A percentile compares a stretch with the other conserved stretches of the same genome.
Conservation (phyloP, 1,140 invertebrate genomes). For the Riptortus pedestris region DNA sequence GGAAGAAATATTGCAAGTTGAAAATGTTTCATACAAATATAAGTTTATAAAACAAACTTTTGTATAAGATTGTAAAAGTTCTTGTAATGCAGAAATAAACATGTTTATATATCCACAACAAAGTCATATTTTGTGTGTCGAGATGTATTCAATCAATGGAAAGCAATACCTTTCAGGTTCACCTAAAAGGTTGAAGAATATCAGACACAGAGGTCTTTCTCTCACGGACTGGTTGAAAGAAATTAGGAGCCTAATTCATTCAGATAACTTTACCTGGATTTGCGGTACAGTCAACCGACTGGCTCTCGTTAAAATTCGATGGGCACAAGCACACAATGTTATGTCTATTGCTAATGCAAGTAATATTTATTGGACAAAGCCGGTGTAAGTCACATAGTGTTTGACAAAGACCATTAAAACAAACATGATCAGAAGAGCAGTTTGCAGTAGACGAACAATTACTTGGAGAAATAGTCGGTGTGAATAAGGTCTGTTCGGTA, state of each 20-base stretch:
- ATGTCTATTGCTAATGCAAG: conserved; percentile 42
- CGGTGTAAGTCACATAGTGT: conserved; percentile 44
- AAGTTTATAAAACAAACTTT: too few relatives aligned
- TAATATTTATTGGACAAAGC: conserved; percentile 34
- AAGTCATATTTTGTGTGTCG: conserved; percentile 18
- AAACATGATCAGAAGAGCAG: conserved; percentile 43
- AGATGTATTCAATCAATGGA: conserved; percentile 17
- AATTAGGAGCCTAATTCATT: neutral
- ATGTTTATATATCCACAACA: too few relatives aligned
- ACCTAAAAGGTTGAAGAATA: conserved; percentile 15
- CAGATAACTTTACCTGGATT: conserved; percentile 45
- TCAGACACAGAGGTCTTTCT: neutral
- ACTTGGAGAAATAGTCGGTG: neutral
- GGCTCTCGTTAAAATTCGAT: neutral
- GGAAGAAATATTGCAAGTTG: neutral
- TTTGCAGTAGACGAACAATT: conserved; percentile 32
- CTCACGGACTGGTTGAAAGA: neutral
- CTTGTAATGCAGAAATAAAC: too few relatives aligned
- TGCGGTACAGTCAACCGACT: conserved; percentile 41
- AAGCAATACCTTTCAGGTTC: neutral
- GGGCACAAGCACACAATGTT: conserved; percentile 44
- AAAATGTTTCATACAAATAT: too few relatives aligned
- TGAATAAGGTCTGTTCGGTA: neutral
- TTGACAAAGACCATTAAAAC: conserved; percentile 39
- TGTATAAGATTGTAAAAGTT: too few relatives aligned